phyloP scores from a whole-genome alignment of 2,113 vertebrate genomes.

The Gallinago jamesoni region DNA sequence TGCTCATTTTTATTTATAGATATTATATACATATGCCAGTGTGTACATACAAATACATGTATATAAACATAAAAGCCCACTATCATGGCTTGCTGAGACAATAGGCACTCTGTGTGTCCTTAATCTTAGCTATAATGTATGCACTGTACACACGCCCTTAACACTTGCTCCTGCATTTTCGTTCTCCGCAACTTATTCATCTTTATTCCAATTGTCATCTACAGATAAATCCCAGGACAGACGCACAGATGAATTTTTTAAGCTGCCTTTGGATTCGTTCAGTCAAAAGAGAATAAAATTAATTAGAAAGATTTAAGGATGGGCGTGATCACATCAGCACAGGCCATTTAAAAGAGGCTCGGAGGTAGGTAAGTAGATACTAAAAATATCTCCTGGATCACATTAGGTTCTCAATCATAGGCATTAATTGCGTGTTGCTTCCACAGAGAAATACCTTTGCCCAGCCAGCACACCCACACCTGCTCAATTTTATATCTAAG shows the following conservation, averaged over 20 bases:
- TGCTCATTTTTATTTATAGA: neutral
- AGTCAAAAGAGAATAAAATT: constrained; percentile 35
- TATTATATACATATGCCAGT: neutral
- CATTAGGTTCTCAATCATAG: neutral
- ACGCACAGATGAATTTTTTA: constrained; percentile 14
- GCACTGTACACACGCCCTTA: neutral
- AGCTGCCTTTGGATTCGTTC: constrained; percentile 44
- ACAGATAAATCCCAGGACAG: constrained; percentile 31
- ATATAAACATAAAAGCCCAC: neutral
- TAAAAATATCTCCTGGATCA: constrained; percentile 43
- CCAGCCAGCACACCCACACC: neutral
- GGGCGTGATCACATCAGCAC: constrained; percentile 13
- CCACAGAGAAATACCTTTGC: neutral
- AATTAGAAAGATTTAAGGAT: constrained; percentile 62
- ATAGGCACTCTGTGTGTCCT: neutral
- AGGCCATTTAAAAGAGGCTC: neutral
- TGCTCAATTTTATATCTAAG: neutral
- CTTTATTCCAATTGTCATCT: neutral
- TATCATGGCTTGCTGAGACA: constrained; percentile 29
- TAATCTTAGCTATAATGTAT: neutral
- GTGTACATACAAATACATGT: neutral
- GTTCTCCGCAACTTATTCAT: neutral
- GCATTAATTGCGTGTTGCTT: constrained; percentile 4
- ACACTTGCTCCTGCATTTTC: constrained; percentile 26
- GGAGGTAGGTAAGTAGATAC: constrained; percentile 23